phyloP scores from a whole-genome alignment of 2,113 vertebrate species.

The Macrotus californicus region DNA sequence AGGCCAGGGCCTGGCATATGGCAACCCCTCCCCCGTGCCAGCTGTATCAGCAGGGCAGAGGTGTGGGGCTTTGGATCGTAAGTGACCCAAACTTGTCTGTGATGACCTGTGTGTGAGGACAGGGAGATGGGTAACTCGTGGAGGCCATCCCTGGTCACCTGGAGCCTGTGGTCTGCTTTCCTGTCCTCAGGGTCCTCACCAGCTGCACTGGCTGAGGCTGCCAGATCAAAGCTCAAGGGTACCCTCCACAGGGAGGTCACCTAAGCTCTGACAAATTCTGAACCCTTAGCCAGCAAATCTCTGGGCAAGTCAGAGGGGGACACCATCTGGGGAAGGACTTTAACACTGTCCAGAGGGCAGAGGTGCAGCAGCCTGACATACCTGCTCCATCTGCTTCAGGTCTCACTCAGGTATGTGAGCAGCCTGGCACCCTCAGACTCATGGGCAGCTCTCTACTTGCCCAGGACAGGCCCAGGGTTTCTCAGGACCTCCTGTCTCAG shows the following conservation, averaged over 20 bases:
- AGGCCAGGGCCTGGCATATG: rapidly evolving
- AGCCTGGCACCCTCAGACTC: background rate
- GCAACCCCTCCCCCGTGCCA: background rate
- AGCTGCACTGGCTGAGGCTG: background rate
- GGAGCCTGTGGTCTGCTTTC: background rate
- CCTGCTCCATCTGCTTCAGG: background rate
- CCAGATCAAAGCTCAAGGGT: background rate
- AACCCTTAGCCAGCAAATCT: background rate
- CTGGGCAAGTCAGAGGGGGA: background rate
- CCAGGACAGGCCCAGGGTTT: background rate
- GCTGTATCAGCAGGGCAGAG: background rate
- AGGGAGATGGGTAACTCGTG: background rate
- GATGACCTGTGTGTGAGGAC: background rate
- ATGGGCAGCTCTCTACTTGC: background rate
- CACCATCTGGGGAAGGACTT: too few relatives aligned
- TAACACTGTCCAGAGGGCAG: background rate
- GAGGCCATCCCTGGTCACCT: background rate
- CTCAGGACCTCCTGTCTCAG: background rate
- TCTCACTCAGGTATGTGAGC: background rate
- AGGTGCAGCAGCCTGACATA: background rate
- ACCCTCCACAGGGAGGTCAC: background rate
- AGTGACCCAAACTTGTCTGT: background rate
- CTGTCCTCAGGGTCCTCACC: background rate
- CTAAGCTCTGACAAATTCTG: background rate
- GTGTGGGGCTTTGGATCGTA: background rate